Base-by-base conservation (phyloP, 2,113 vertebrate species). In the Halichoerus grypus region DNA sequence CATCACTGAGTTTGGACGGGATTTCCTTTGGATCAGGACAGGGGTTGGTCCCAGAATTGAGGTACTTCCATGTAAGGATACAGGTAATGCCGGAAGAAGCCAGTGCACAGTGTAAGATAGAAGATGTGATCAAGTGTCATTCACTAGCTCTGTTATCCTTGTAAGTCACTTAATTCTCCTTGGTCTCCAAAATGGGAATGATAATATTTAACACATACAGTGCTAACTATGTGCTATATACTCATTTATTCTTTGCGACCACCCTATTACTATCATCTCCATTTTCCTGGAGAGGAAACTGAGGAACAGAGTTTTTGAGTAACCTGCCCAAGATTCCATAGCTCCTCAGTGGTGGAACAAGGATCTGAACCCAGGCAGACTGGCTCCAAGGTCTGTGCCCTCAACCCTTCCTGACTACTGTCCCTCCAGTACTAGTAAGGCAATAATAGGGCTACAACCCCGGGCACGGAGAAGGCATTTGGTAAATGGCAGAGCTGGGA, bases 211-310 rank as follows among this genome's bases (percentile, higher is more conserved):
- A 77, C 24, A 76, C 5, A 26, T 14, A 14, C 1, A 69, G 4
- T 36, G 15, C 46, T 79, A 28, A 74, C 24, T 49, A 0, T 83
- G 36, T 69, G 15, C 21, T 10, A 5, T 55, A 18, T 31, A 16
- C 11, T 89, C 59, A n/a, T 90, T 96, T 61, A 31, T 10, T 61
- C 55, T 92, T 83, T 12, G 80, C 5, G 67, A 55, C 18, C 21
- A 36, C 15, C 28, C n/a, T 51, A 22, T 67, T 88, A 26, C 51
- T 55, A 51, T 86, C 28, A 85, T 46, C n/a, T 49, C 36, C 3
- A 5, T 67, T 83, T 97, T 83, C 67, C 15, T 94, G 31, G 24
- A 33, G 85, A 94, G 84, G 83, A 91, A 94, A 88, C 61, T 79
- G 59, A 88, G 22, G 21, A 81, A 28, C 39, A 67, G 51, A 71